These are phyloP conservation scores for Drosophila bocqueti DNA, from an alignment of 1,140 invertebrate species.

Conservation along the genomic window DNA sequence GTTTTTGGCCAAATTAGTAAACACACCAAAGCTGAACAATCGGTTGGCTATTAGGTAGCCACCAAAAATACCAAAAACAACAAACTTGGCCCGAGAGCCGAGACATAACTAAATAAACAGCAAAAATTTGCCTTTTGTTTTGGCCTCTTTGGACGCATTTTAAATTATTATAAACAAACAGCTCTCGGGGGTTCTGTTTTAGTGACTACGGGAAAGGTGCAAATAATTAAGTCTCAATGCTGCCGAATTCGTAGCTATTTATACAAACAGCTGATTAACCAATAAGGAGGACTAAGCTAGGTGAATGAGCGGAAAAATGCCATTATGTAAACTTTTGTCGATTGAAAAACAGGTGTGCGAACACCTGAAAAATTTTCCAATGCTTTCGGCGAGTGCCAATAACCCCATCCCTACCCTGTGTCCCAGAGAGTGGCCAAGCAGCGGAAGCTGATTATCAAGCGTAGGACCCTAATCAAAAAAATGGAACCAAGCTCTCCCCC, in stretches of 20 bases:
- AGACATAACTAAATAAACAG: conserved; percentile 54
- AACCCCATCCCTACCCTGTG: not conserved
- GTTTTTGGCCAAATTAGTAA: conserved; percentile 39
- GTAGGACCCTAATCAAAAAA: not conserved
- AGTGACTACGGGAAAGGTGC: conserved; percentile 54
- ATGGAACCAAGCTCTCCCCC: not conserved
- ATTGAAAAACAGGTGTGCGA: conserved; percentile 37
- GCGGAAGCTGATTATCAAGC: conserved; percentile 52
- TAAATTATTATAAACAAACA: conserved; percentile 66
- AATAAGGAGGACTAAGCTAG: conserved; percentile 10
- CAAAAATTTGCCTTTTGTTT: conserved; percentile 28
- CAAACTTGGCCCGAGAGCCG: conserved; percentile 29
- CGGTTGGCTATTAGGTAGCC: conserved; percentile 40
- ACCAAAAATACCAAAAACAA: conserved; percentile 27
- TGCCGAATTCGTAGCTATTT: conserved; percentile 41
- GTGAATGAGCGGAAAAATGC: conserved; percentile 33
- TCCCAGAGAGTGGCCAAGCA: not conserved
- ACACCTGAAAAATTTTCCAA: not conserved
- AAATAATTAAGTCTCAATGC: conserved; percentile 52
- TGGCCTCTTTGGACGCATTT: conserved; percentile 43
- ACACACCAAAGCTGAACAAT: conserved; percentile 40
- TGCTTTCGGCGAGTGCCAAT: not conserved
- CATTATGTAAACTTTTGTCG: conserved; percentile 4
- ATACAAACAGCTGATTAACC: conserved; percentile 55
- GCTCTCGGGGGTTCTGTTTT: conserved; percentile 41